These are phyloP conservation scores for Otolemur crassicaudatus DNA, from an alignment of 2,797 vertebrate genomes.

Conservation along the genomic window DNA sequence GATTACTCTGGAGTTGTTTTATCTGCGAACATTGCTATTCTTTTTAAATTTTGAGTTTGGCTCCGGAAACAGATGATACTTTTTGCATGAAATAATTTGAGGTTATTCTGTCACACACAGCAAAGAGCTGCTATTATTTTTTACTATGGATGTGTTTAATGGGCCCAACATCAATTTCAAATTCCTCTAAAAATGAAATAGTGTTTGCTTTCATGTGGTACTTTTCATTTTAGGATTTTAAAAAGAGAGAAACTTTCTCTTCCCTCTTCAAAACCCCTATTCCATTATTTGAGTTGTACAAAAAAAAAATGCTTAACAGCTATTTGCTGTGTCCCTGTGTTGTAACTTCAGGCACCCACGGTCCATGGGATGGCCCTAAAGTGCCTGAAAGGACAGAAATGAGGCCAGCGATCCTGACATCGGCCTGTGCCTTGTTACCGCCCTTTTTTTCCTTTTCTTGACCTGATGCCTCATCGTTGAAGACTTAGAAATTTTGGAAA, in stretches of 20 bases:
- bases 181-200: neutral
- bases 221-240: slow-evolving; percentile 40
- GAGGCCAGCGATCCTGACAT: neutral
- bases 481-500: neutral
- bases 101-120: neutral
- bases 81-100: slow-evolving; percentile 22
- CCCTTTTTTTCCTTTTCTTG: neutral
- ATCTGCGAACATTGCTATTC: neutral
- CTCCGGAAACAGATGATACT: neutral
- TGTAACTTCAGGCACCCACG: fast-evolving
- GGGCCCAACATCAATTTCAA: neutral
- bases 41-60: slow-evolving; percentile 28
- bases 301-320: neutral
- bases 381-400: neutral
- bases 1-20: neutral
- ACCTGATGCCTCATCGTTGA: neutral
- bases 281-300: neutral
- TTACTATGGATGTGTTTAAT: neutral
- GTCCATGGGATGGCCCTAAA: neutral
- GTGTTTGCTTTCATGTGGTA: neutral
- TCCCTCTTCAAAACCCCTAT: neutral
- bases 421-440: neutral
- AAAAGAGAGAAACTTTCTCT: neutral
- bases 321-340: neutral
- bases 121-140: neutral